These are phyloP conservation scores for Muscicapa comitata DNA, from an alignment of 2,797 vertebrate genomes.

Conservation along the genomic window DNA sequence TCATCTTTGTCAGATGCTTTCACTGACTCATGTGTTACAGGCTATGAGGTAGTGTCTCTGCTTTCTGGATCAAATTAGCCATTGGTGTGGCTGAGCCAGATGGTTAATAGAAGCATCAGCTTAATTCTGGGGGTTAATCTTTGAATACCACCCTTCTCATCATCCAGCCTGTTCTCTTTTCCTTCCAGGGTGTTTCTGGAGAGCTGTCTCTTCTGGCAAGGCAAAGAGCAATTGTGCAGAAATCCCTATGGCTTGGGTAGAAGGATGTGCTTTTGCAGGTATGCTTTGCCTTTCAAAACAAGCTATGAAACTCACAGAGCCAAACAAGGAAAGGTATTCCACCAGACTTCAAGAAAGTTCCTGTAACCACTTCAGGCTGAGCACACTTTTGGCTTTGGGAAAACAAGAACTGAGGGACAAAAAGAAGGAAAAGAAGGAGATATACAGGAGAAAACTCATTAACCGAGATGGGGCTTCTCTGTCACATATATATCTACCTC, in stretches of 20 bases:
- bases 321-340: background rate
- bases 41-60: constrained; percentile 46
- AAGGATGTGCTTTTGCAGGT: background rate
- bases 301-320: background rate
- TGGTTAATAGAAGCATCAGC: background rate
- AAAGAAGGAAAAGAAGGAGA: background rate
- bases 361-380: background rate
- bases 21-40: constrained; percentile 7
- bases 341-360: background rate
- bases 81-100: background rate
- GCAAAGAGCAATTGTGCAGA: background rate
- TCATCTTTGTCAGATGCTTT: constrained; percentile 35
- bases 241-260: background rate
- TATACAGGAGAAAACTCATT: background rate
- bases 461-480: background rate
- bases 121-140: background rate
- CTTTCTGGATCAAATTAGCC: constrained; percentile 33
- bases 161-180: background rate
- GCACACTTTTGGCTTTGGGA: background rate
- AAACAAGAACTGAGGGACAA: background rate
- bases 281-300: background rate
- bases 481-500: background rate
- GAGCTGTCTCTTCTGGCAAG: background rate
- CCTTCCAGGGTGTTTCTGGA: background rate
- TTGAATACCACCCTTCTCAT: background rate